Percentiles rank a stretch among this genome's conserved stretches.
Conservation (phyloP, 2,797 vertebrate species). For the Naso thynnoides region DNA sequence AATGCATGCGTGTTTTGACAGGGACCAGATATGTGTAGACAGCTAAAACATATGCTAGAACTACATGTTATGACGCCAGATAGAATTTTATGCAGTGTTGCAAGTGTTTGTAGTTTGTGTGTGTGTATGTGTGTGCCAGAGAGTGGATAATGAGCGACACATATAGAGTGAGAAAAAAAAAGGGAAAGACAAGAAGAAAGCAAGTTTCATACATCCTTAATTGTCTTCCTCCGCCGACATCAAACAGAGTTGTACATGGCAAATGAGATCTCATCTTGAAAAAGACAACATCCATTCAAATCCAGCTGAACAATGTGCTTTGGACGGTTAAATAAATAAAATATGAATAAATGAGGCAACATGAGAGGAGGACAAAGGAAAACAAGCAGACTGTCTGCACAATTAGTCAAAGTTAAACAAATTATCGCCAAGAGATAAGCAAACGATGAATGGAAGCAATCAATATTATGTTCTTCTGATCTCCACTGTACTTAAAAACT, state of each 20-base stretch:
- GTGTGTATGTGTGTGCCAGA: conserved; percentile 11
- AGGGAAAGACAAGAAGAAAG: conserved; percentile 23
- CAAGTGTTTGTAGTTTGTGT: background rate
- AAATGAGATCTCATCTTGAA: conserved; percentile 55
- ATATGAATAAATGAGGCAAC: conserved; percentile 34
- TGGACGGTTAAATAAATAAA: conserved; percentile 47
- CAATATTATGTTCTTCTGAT: conserved; percentile 10
- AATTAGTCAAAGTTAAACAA: conserved; percentile 38
- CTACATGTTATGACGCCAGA: background rate
- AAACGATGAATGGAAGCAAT: conserved; percentile 38
- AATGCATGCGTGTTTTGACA: conserved; percentile 35
- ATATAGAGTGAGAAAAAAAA: conserved; percentile 17
- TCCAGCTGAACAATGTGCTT: conserved; percentile 38
- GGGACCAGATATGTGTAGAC: conserved; percentile 23
- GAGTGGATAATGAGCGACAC: conserved; percentile 43
- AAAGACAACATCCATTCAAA: conserved; percentile 67
- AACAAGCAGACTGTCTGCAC: conserved; percentile 20
- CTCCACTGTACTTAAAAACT: background rate
- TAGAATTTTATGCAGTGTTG: conserved; percentile 23
- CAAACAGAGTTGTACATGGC: conserved; percentile 48
- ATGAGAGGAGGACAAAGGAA: conserved; percentile 5
- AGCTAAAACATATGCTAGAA: conserved; percentile 7
- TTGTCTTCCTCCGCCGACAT: conserved; percentile 62
- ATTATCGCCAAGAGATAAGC: conserved; percentile 28
- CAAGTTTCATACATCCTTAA: conserved; percentile 61